Evolutionary conservation across 2,113 vertebrate genomes (phyloP).

Genomic region (Petrocephalus microphthalmus): DNA sequence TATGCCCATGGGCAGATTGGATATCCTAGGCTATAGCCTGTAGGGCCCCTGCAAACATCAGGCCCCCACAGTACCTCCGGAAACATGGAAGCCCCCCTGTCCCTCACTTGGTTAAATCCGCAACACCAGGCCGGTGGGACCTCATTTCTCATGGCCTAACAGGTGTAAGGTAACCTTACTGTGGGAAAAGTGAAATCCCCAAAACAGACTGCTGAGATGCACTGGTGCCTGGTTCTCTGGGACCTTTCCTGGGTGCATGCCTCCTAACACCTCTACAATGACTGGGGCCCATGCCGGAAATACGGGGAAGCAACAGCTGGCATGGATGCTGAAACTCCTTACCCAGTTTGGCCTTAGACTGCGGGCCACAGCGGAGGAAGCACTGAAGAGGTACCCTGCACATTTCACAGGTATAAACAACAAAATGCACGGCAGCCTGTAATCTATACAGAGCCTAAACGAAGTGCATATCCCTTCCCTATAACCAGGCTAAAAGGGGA

Average conservation of each 20-base stretch:
- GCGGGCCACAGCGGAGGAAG: background rate
- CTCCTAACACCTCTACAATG: background rate
- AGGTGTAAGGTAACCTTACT: background rate
- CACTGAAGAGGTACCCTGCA: background rate
- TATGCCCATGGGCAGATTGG: background rate
- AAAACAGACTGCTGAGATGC: background rate
- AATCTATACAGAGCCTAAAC: background rate
- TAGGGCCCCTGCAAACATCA: background rate
- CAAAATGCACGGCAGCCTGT: background rate
- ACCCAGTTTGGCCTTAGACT: background rate
- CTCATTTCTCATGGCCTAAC: background rate
- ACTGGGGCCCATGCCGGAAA: background rate
- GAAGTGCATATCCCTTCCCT: background rate
- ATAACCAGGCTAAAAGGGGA: background rate
- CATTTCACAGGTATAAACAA: background rate
- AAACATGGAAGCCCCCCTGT: no score
- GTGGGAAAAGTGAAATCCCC: background rate
- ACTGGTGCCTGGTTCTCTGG: background rate
- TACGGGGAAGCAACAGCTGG: background rate
- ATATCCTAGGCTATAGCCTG: background rate
- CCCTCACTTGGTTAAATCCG: background rate
- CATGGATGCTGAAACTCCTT: background rate
- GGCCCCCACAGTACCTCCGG: no score
- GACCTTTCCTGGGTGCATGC: background rate
- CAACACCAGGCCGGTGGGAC: background rate